A percentile compares a stretch with the other conserved stretches of the same genome.
phyloP scores from a whole-genome alignment of 1,140 invertebrate species.

The Ips typographus region DNA sequence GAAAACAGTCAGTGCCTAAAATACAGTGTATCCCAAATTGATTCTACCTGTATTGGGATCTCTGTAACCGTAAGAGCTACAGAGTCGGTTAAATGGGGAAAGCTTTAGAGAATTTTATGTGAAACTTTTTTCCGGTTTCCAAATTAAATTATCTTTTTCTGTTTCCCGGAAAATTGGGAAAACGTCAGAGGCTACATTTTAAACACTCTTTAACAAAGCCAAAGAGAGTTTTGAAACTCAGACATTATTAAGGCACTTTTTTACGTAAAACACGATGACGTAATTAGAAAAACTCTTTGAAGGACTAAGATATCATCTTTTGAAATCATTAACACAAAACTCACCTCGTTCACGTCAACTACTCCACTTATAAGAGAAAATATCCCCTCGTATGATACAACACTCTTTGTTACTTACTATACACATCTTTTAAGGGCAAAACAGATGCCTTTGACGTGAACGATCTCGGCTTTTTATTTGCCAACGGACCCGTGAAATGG shows the following conservation, averaged over 20 bases:
- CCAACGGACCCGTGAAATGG: constrained; percentile 31
- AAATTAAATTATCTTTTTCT: no score
- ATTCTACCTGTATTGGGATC: background rate
- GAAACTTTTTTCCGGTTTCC: background rate
- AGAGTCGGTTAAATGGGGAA: background rate
- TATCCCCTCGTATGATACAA: background rate
- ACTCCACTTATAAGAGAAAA: background rate
- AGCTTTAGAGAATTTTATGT: background rate
- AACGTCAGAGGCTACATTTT: no score
- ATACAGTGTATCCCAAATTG: background rate
- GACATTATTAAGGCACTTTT: no score
- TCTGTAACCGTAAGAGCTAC: background rate
- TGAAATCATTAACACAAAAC: background rate
- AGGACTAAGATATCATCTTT: background rate
- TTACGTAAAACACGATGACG: no score
- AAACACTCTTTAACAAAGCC: no score
- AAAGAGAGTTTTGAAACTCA: no score
- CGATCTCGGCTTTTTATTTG: constrained; percentile 37
- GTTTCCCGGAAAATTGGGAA: no score
- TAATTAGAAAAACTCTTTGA: background rate
- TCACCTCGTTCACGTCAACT: background rate
- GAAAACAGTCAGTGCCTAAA: background rate
- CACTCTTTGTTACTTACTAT: constrained; percentile 5
- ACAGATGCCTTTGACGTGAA: constrained; percentile 40
- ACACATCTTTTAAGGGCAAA: constrained; percentile 20